Evolutionary conservation across 2,888 invertebrate species (phyloP), one percentile per base, ranked within the genome.

Genomic region (Lasioglossum pauxillum): DNA sequence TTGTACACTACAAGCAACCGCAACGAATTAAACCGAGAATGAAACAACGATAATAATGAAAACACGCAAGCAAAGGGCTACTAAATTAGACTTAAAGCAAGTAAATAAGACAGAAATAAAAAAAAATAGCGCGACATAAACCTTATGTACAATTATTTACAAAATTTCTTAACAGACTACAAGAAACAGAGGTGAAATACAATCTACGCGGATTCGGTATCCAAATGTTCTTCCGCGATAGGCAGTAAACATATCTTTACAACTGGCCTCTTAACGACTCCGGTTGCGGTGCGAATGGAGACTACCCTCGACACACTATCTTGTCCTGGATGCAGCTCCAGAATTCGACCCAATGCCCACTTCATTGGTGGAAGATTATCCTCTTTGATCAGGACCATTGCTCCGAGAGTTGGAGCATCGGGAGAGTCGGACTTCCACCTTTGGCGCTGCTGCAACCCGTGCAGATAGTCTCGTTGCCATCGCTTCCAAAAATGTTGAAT

Each of bases 401-500:
- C 2, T 69, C 83, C n/a, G 44, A 16, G 0, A 5, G 49, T 74
- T 1, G 23, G 23, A 14, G 0, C 38, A 0, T 23, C 27, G 0
- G 27, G 53, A 0, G 16, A 2, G 0, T 0, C 1, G 0, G 5
- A 16, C 0, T 19, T 38, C 86, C 83, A 85, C 67, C 84, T 87
- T 8, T 38, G n/a, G 2, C 88, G 78, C 14, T 78, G 74, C 31
- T 82, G 82, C 3, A 87, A 49, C 1, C 74, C 46, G 10, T 86
- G 73, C 1, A 88, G 8, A 67, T 88, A 84, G 12, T 88, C 86
- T 0, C 5, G 1, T 2, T 76, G 76, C 91, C 91, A 92, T 4
- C 91, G 53, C 8, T 80, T 75, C 91, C 92, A 92, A 67, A 91
- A 90, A 14, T 88, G 75, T 78, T 91, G 91, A 5, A 35, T 35